These are phyloP conservation scores for Liodrosophila aerea DNA, from an alignment of 2,888 invertebrate genomes.

Conservation along the genomic window DNA sequence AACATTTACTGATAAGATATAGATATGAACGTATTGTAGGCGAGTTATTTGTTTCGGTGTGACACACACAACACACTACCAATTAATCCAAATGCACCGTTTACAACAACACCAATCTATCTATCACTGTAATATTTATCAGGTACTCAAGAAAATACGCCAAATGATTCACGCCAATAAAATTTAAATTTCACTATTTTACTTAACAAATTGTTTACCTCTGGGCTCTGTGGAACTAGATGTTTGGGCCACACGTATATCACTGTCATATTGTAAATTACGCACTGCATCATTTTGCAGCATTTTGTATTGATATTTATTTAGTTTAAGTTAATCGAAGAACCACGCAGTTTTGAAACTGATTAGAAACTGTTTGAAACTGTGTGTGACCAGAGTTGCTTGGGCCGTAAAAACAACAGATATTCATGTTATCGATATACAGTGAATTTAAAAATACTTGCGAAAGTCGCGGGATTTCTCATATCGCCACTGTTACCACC, in stretches of 20 bases:
- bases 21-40: slow-evolving; percentile 32
- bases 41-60: slow-evolving; percentile 22
- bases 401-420: too few species aligned
- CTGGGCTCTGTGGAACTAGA: slow-evolving; percentile 66
- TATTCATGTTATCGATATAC: neutral
- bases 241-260: slow-evolving; percentile 80
- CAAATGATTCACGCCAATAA: slow-evolving; percentile 47
- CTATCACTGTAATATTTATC: slow-evolving; percentile 44
- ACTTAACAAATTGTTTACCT: slow-evolving; percentile 70
- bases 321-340: too few species aligned
- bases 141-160: slow-evolving; percentile 6
- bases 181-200: slow-evolving; percentile 9
- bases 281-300: slow-evolving; percentile 80
- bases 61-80: slow-evolving; percentile 32
- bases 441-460: neutral
- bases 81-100: slow-evolving; percentile 54
- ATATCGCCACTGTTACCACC: too few species aligned
- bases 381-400: slow-evolving; percentile 31
- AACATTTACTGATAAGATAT: slow-evolving; percentile 62
- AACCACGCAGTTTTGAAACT: slow-evolving; percentile 24
- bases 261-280: slow-evolving; percentile 80
- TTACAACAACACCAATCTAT: slow-evolving; percentile 38
- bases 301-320: slow-evolving; percentile 59
- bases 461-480: too few species aligned
- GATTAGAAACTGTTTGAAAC: slow-evolving; percentile 27